Evolutionary conservation across 2,797 vertebrate species (phyloP).

Genomic region (Prionace glauca): DNA sequence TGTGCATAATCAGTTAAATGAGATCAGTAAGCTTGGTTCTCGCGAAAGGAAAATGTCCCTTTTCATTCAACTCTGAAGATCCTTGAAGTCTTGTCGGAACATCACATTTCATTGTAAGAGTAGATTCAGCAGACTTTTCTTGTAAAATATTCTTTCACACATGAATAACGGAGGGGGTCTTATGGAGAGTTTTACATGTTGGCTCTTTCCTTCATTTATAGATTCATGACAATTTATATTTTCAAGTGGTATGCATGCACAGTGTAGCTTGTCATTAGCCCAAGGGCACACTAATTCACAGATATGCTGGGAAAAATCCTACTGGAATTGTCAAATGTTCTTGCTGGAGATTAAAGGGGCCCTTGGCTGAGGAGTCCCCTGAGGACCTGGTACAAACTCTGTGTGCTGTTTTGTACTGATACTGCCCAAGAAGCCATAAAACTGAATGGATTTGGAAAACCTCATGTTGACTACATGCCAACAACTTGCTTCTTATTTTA

Average conservation of each 20-base stretch:
- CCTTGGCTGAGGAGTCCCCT: background rate
- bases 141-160: background rate
- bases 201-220: background rate
- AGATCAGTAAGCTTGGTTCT: background rate
- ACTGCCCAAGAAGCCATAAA: background rate
- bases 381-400: background rate
- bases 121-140: background rate
- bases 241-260: background rate
- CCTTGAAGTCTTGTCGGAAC: background rate
- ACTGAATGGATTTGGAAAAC: background rate
- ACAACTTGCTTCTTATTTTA: background rate
- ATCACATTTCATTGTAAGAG: background rate
- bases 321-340: background rate
- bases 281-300: background rate
- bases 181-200: background rate
- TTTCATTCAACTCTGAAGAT: background rate
- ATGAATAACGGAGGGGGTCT: background rate
- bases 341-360: background rate
- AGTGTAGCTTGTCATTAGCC: background rate
- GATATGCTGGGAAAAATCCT: background rate
- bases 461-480: background rate
- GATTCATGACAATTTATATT: background rate
- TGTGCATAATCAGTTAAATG: constrained; percentile 59
- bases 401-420: background rate
- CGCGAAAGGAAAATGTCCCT: background rate